Percentiles rank a stretch among this genome's conserved stretches.
phyloP scores from a whole-genome alignment of 2,797 vertebrate genomes.

The Alosa sapidissima region DNA sequence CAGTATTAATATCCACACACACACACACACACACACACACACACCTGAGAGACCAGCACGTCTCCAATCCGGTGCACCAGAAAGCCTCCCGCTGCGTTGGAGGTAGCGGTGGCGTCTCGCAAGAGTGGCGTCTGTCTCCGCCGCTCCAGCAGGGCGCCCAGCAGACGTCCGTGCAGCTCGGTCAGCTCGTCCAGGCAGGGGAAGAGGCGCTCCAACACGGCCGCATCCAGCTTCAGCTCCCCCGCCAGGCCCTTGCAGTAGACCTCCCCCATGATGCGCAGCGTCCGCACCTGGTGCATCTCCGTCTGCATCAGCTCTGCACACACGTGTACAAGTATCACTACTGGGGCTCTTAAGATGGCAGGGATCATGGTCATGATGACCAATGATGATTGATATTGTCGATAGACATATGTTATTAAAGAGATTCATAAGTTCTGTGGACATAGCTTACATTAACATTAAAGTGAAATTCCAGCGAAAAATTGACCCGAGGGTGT shows the following conservation, averaged over 20 bases:
- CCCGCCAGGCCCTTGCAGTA: conserved; percentile 86
- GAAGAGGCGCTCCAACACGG: conserved; percentile 85
- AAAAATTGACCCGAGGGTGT: too few species aligned
- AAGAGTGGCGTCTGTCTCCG: conserved; percentile 71
- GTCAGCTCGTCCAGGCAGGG: conserved; percentile 86
- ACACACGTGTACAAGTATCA: background rate
- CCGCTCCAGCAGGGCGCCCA: conserved; percentile 83
- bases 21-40: conserved; percentile 15
- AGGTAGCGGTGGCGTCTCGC: conserved; percentile 34
- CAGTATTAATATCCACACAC: too few species aligned
- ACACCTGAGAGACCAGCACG: conserved; percentile 83
- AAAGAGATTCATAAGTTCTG: background rate
- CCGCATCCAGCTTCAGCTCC: conserved; percentile 83
- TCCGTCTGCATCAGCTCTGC: conserved; percentile 92
- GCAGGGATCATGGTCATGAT: background rate
- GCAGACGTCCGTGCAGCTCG: conserved; percentile 84
- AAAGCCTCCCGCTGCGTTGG: conserved; percentile 73
- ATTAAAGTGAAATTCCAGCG: too few species aligned
- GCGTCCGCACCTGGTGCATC: conserved; percentile 88
- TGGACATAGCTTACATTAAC: background rate
- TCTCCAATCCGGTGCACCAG: conserved; percentile 86
- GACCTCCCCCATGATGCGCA: conserved; percentile 92
- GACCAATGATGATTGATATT: background rate
- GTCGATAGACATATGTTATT: background rate
- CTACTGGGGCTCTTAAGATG: background rate